Conservation (phyloP, 2,797 vertebrate species). For the Myotis myotis region DNA sequence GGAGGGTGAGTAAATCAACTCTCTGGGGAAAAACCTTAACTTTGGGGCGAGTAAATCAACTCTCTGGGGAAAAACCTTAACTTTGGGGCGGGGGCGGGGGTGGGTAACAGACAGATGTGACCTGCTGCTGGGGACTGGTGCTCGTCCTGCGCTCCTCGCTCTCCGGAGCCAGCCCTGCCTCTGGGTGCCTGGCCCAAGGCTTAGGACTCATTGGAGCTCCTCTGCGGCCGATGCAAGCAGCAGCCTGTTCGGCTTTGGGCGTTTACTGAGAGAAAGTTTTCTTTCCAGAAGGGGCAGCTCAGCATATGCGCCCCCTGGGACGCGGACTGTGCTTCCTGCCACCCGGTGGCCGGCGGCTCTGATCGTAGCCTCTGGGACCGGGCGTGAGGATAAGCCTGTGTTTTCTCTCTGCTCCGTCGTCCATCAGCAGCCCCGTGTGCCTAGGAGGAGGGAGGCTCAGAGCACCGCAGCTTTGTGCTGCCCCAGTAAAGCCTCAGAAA, state of each 20-base stretch:
- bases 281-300: conserved; percentile 30
- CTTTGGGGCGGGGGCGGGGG: not conserved
- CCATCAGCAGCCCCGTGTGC: not conserved
- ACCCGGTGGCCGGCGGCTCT: not conserved
- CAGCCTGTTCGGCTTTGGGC: conserved; percentile 42
- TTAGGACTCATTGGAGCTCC: conserved; percentile 54
- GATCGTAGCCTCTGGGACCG: not conserved
- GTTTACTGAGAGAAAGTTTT: conserved; percentile 50
- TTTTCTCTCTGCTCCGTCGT: not conserved
- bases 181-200: not conserved
- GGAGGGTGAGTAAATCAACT: conserved; percentile 90
- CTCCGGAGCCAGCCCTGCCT: no score
- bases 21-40: not conserved
- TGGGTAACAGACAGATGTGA: not conserved
- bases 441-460: not conserved
- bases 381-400: not conserved
- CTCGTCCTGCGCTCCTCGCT: no score
- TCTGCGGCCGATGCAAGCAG: not conserved
- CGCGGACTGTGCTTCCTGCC: not conserved
- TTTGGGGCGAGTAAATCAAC: conserved; percentile 81
- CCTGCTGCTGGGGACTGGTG: not conserved
- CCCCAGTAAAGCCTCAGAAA: not conserved
- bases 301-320: not conserved
- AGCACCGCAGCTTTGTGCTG: not conserved
- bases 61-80: no score